Percentiles rank a stretch among this genome's conserved stretches.
phyloP scores from a whole-genome alignment of 2,113 vertebrate genomes.

The Lophotis ruficrista region DNA sequence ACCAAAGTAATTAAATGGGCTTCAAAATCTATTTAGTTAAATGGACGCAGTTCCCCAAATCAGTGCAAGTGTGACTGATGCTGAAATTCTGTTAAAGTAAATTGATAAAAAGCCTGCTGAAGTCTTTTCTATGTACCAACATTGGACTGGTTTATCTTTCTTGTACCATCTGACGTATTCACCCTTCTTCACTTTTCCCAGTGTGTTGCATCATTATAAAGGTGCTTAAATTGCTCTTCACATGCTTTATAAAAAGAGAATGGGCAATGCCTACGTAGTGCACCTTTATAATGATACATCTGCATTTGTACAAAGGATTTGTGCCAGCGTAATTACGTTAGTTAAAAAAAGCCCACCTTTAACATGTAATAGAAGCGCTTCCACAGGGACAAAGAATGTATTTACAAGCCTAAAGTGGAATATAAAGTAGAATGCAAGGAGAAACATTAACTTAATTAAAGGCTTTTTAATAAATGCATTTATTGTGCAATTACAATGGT shows the following conservation, averaged over 20 bases:
- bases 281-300: background rate
- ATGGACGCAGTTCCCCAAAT: background rate
- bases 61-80: background rate
- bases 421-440: background rate
- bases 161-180: background rate
- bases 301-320: background rate
- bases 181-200: background rate
- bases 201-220: background rate
- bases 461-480: background rate
- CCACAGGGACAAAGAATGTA: background rate
- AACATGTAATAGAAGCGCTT: background rate
- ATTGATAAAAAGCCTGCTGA: constrained; percentile 12
- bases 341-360: background rate
- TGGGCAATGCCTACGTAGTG: background rate
- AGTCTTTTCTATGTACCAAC: background rate
- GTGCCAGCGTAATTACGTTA: background rate
- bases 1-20: constrained; percentile 38
- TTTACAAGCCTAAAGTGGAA: background rate
- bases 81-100: constrained; percentile 24
- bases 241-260: background rate
- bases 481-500: background rate
- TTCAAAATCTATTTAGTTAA: constrained; percentile 23
- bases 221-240: background rate
- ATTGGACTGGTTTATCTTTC: background rate
- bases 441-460: constrained; percentile 12